Conservation (phyloP, 2,113 vertebrate species). For the Microcebus jonahi region DNA sequence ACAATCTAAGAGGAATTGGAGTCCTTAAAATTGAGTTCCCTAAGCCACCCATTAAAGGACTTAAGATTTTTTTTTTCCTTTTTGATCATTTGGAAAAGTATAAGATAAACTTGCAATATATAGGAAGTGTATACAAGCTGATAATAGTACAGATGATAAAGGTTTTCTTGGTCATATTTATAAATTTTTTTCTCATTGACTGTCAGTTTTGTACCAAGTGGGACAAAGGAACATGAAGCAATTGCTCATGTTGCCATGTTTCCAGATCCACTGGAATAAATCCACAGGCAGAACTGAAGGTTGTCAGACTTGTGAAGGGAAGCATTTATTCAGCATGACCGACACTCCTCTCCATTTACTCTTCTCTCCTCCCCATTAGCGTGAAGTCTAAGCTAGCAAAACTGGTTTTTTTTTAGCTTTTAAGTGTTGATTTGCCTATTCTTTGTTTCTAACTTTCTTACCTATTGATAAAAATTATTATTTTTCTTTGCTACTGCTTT, state of each 20-base stretch:
- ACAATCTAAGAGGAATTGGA: conserved; percentile 16
- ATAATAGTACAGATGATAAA: neutral
- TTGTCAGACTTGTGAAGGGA: neutral
- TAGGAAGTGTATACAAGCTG: neutral
- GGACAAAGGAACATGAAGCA: conserved; percentile 1
- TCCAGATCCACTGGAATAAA: neutral
- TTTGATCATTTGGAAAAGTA: neutral
- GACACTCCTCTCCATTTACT: neutral
- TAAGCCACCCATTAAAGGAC: neutral
- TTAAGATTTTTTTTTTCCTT: neutral
- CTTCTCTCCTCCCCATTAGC: neutral
- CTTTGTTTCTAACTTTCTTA: conserved; percentile 37
- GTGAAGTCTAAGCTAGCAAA: neutral
- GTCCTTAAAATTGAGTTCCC: neutral
- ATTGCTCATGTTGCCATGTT: neutral
- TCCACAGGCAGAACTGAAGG: neutral
- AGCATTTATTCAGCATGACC: neutral
- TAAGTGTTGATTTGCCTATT: neutral
- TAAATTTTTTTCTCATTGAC: neutral
- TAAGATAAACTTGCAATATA: conserved; percentile 4
- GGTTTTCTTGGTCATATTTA: conserved; percentile 13
- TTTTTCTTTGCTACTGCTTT: neutral
- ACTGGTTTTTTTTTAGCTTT: neutral
- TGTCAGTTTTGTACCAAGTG: neutral
- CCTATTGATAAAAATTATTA: conserved; percentile 6